Percentiles rank a stretch among this genome's conserved stretches.
These are phyloP conservation scores for Lacerta agilis DNA, from an alignment of 2,797 vertebrate genomes.

Conservation along the genomic window DNA sequence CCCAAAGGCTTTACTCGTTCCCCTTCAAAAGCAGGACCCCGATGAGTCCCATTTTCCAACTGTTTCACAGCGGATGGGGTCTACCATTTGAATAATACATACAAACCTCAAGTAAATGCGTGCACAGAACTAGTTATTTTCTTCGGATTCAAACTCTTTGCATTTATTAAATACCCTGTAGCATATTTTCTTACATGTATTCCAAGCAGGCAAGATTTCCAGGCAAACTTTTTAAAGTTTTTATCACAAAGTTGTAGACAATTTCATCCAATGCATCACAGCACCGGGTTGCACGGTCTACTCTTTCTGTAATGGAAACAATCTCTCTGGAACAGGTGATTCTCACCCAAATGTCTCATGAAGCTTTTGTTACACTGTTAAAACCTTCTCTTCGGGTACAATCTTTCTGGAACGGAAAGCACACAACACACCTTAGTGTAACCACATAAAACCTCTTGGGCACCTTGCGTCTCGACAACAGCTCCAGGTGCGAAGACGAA, in stretches of 20 bases:
- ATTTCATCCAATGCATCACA: background rate
- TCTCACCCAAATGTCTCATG: no score
- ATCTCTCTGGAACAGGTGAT: no score
- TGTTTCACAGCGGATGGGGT: no score
- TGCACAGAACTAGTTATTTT: background rate
- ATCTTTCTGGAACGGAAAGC: background rate
- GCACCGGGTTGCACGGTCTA: background rate
- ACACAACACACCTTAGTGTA: background rate
- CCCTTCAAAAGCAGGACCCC: background rate
- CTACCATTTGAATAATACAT: background rate
- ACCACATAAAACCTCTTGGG: slow-evolving; percentile 22
- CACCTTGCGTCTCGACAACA: background rate
- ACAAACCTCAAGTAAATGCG: background rate
- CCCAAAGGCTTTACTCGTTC: background rate
- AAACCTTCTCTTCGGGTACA: background rate
- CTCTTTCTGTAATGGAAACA: no score
- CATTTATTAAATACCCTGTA: background rate
- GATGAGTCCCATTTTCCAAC: background rate
- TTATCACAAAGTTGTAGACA: slow-evolving; percentile 7
- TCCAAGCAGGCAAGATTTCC: slow-evolving; percentile 10
- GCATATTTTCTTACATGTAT: slow-evolving; percentile 4
- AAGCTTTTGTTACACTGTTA: background rate
- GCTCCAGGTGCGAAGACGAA: background rate
- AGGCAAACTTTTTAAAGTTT: slow-evolving; percentile 25
- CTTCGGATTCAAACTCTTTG: background rate